Evolutionary conservation across 2,888 invertebrate genomes (phyloP).

Genomic region (Hypselothyrea guttata): DNA sequence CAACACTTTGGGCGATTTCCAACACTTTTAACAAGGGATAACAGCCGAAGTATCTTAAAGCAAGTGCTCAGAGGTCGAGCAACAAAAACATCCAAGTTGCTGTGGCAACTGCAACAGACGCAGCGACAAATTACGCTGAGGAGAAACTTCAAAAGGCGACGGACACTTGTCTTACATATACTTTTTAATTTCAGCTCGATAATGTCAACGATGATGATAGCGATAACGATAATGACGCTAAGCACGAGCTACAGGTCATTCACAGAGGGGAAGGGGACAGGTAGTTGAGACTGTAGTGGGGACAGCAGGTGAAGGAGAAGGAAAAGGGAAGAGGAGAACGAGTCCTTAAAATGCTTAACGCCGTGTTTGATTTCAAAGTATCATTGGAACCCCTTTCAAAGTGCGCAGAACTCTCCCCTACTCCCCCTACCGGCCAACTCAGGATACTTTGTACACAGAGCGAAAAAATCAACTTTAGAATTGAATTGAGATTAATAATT

Average conservation of each 20-base stretch:
- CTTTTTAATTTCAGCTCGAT: slow-evolving; percentile 9
- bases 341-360: slow-evolving; percentile 41
- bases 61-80: too few species aligned
- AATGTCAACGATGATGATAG: background rate
- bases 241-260: too few species aligned
- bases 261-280: background rate
- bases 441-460: too few species aligned
- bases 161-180: slow-evolving; percentile 4
- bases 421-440: background rate
- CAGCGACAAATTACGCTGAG: slow-evolving; percentile 44
- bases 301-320: slow-evolving; percentile 54
- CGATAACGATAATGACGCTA: slow-evolving; percentile 9
- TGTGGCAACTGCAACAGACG: slow-evolving; percentile 29
- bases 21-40: background rate
- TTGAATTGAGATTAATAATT: too few species aligned
- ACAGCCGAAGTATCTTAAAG: too few species aligned
- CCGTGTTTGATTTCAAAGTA: slow-evolving; percentile 78
- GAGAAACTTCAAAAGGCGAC: slow-evolving; percentile 59
- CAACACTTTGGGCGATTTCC: too few species aligned
- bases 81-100: background rate
- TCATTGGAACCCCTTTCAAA: slow-evolving; percentile 68
- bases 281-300: slow-evolving; percentile 28
- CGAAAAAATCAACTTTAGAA: too few species aligned
- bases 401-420: slow-evolving; percentile 36
- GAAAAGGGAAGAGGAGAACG: slow-evolving; percentile 43